Percentiles rank a stretch among this genome's conserved stretches.
These are phyloP conservation scores for Anagyrus pseudococci DNA, from an alignment of 2,888 invertebrate genomes.

Conservation along the genomic window DNA sequence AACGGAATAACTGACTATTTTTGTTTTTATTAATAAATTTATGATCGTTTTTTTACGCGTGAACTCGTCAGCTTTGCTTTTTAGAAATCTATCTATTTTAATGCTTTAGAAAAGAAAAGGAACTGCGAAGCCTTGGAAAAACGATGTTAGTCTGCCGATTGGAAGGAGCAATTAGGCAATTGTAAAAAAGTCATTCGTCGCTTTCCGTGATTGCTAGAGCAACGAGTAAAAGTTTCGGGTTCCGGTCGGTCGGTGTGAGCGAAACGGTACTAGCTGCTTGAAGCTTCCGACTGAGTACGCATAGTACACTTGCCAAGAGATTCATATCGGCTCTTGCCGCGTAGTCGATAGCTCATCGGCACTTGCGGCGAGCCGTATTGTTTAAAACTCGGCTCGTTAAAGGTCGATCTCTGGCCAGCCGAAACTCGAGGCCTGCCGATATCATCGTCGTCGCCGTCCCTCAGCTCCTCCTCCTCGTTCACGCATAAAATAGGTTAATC, in stretches of 20 bases:
- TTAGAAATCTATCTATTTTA: neutral
- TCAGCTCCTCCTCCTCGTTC: conserved; percentile 12
- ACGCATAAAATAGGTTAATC: conserved; percentile 40
- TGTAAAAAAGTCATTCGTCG: neutral
- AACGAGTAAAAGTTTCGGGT: no score
- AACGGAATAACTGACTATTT: neutral
- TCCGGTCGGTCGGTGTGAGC: neutral
- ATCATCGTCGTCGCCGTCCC: neutral
- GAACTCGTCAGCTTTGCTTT: neutral
- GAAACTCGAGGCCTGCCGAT: conserved; percentile 9
- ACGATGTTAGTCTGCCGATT: neutral
- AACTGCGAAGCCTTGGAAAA: neutral
- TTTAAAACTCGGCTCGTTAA: conserved; percentile 44
- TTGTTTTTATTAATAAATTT: neutral
- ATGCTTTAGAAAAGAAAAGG: neutral
- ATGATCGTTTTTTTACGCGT: neutral
- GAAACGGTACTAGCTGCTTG: neutral
- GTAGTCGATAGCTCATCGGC: conserved; percentile 32
- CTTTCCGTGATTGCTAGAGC: neutral
- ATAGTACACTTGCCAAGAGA: conserved; percentile 29
- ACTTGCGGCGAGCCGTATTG: conserved; percentile 28
- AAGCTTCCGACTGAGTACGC: neutral
- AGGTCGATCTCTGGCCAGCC: conserved; percentile 35
- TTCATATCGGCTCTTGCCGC: conserved; percentile 25
- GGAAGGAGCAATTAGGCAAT: neutral